Evolutionary conservation across 2,113 vertebrate species (phyloP).

Genomic region (Lepus americanus): DNA sequence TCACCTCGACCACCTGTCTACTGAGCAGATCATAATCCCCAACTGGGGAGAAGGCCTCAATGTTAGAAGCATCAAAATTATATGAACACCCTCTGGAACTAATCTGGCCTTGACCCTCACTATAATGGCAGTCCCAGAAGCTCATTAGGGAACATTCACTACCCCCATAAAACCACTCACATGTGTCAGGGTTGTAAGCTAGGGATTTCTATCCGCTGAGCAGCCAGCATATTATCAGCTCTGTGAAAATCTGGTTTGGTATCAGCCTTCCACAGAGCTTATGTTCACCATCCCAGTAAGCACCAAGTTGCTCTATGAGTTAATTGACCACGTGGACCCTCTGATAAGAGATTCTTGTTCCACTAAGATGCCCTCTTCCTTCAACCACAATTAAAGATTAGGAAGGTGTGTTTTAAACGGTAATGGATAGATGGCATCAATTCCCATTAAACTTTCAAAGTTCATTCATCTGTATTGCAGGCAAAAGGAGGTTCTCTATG

Average conservation of each 20-base stretch:
- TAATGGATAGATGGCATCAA: conserved; percentile 82
- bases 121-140: conserved; percentile 43
- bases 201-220: conserved; percentile 54
- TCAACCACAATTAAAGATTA: conserved; percentile 78
- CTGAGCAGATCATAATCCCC: conserved; percentile 23
- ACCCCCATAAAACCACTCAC: conserved; percentile 46
- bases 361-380: conserved; percentile 74
- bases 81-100: conserved; percentile 15
- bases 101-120: conserved; percentile 39
- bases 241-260: conserved; percentile 47
- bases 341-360: conserved; percentile 70
- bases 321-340: conserved; percentile 57
- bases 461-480: conserved; percentile 70
- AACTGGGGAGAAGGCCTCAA: not conserved
- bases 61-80: conserved; percentile 43
- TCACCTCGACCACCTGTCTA: conserved; percentile 30
- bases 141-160: not conserved
- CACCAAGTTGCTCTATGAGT: conserved; percentile 37
- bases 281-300: not conserved
- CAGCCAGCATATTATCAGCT: conserved; percentile 42
- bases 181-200: conserved; percentile 41
- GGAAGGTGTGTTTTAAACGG: conserved; percentile 82
- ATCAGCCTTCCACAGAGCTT: conserved; percentile 49
- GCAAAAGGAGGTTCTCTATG: conserved; percentile 51
- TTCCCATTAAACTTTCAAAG: conserved; percentile 81